Percentiles rank a stretch among this genome's conserved stretches.
Evolutionary conservation across 2,888 invertebrate genomes (phyloP).

Genomic region (Ophion ellenae): DNA sequence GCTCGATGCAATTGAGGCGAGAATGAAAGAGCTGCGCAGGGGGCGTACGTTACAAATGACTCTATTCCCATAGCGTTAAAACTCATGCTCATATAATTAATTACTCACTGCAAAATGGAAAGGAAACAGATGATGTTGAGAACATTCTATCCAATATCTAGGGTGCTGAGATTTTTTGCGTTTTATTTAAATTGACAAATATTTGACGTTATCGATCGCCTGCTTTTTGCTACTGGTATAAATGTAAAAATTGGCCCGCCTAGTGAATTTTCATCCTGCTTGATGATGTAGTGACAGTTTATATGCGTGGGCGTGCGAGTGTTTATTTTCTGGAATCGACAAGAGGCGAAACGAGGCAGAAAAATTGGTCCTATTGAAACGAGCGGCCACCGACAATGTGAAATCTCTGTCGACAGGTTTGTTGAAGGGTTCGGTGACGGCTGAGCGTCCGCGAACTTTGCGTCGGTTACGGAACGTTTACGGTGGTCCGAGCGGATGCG

Average conservation of each 20-base stretch:
- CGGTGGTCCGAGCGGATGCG: slow-evolving; percentile 82
- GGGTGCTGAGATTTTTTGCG: not conserved
- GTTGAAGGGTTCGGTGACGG: slow-evolving; percentile 92
- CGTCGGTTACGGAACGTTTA: slow-evolving; percentile 91
- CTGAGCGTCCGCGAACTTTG: slow-evolving; percentile 90
- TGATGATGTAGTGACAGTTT: not conserved
- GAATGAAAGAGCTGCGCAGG: slow-evolving; percentile 32
- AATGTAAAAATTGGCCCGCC: not conserved
- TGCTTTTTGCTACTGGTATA: not conserved
- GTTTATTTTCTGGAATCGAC: not conserved
- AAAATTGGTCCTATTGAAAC: not conserved
- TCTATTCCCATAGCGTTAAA: not conserved
- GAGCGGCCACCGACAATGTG: slow-evolving; percentile 9
- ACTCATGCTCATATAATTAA: not conserved
- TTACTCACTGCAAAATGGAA: not conserved
- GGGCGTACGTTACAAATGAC: slow-evolving; percentile 21
- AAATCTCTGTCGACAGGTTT: slow-evolving; percentile 86
- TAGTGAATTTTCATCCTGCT: too few relatives aligned
- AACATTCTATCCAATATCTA: too few relatives aligned
- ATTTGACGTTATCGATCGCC: not conserved
- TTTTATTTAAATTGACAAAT: not conserved
- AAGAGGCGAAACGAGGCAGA: not conserved
- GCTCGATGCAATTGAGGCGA: slow-evolving; percentile 32
- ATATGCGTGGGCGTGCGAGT: not conserved
- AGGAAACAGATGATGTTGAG: too few relatives aligned